A percentile compares a stretch with the other conserved stretches of the same genome.
These are phyloP conservation scores for Drosophila yakuba DNA, from an alignment of 1,140 invertebrate genomes.

Conservation along the genomic window DNA sequence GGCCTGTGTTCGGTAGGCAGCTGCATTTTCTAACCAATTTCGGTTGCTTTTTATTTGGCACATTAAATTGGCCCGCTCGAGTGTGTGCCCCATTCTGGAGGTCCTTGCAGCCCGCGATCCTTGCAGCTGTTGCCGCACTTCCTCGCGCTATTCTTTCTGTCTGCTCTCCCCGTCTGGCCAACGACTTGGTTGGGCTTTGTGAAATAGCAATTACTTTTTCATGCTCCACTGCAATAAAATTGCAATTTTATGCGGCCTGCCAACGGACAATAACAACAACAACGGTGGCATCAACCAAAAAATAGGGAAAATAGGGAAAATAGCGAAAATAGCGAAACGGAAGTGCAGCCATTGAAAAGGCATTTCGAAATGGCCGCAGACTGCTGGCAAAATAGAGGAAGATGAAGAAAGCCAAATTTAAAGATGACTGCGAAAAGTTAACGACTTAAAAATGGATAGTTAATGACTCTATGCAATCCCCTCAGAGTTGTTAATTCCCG, in stretches of 20 bases:
- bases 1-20: conserved; percentile 42
- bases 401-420: conserved; percentile 6
- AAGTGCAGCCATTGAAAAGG: conserved; percentile 81
- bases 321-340: conserved; percentile 31
- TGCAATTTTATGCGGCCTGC: conserved; percentile 82
- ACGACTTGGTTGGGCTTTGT: conserved; percentile 58
- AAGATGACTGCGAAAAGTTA: conserved; percentile 42
- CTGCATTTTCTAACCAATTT: conserved; percentile 75
- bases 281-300: conserved; percentile 22
- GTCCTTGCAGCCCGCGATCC: conserved; percentile 3
- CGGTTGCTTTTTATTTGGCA: conserved; percentile 65
- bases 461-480: conserved; percentile 42
- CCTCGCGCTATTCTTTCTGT: not conserved
- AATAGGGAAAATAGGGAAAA: conserved; percentile 6
- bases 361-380: conserved; percentile 72
- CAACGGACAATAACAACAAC: conserved; percentile 65
- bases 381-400: conserved; percentile 19
- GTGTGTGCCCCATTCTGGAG: conserved; percentile 12
- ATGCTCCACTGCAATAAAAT: conserved; percentile 83
- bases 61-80: conserved; percentile 70
- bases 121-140: conserved; percentile 68
- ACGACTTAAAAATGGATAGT: conserved; percentile 47
- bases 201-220: conserved; percentile 83
- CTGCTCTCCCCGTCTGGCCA: conserved; percentile 18
- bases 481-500: conserved; percentile 29